Percentiles rank a stretch among this genome's conserved stretches.
These are phyloP conservation scores for Acyrthosiphon pisum DNA, from an alignment of 1,140 invertebrate species.

Conservation along the genomic window DNA sequence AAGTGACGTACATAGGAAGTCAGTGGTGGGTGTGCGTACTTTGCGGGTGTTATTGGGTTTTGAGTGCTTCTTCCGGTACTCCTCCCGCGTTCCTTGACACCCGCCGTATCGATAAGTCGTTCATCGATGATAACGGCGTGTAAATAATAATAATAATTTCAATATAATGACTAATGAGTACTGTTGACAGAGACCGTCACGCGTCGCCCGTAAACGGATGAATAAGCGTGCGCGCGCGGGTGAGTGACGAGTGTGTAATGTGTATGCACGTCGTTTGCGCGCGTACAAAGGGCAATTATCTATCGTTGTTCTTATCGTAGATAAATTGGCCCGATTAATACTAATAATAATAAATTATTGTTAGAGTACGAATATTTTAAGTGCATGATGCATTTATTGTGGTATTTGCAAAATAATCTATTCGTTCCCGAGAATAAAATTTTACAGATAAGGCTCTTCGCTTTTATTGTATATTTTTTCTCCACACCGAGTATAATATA, in stretches of 20 bases:
- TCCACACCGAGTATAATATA: background rate
- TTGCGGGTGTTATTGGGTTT: too few species aligned
- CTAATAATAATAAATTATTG: background rate
- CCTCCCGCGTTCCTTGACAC: background rate
- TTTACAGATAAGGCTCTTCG: conserved; percentile 17
- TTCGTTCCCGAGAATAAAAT: background rate
- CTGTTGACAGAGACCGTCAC: too few species aligned
- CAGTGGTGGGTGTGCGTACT: background rate
- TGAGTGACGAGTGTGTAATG: background rate
- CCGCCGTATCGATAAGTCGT: background rate
- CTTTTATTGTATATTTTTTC: background rate
- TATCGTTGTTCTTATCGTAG: background rate
- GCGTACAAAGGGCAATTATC: conserved; percentile 36
- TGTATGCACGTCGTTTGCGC: background rate
- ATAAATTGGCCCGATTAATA: conserved; percentile 15
- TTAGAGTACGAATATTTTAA: background rate
- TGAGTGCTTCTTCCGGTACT: background rate
- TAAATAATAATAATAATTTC: background rate
- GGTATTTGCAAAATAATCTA: conserved; percentile 13
- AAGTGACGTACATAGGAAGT: background rate
- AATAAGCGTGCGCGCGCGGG: background rate
- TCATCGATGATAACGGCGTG: background rate
- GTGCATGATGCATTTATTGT: background rate
- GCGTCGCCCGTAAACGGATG: background rate
- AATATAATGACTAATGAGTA: background rate